Base-by-base conservation (phyloP, 2,888 invertebrate genomes). In the Coelinius sp. region DNA sequence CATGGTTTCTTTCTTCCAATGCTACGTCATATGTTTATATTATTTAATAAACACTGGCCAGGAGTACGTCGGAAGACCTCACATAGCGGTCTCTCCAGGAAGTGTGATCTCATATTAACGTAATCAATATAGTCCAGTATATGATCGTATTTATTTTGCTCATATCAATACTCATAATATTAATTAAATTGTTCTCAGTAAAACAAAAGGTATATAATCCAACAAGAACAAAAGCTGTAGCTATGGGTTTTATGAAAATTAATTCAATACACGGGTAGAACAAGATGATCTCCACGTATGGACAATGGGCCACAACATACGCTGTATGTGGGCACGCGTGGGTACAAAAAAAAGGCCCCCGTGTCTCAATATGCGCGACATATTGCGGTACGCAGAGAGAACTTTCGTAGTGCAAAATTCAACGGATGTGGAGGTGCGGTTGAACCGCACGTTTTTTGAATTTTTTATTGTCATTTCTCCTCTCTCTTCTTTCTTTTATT, bases 371-470 rank as follows among this genome's bases (percentile, higher is more conserved):
- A 63, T 63, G 63, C 63, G 41, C 63, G 41, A 63, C 63, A 63
- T 63, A 63, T 41, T 63, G 63, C 41, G 63, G 63, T 38, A 24
- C 38, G 35, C 20, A n/a, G 31, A 59, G 17, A 63, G 24, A 41
- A 41, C 41, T 41, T 41, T 24, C 63, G 59, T 62, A 5, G 5
- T 31, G 41, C 1, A 63, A 63, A 63, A 63, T 41, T n/a, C 20
- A 63, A 14, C 41, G 63, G 63, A 63, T 63, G 63, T 63, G 22
- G 41, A 63, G 63, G 63, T 63, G 63, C 63, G 63, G 63, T 63
- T 63, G 63, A 63, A 63, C 63, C 63, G 41, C 63, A 63, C 63
- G 63, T 44, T 63, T 63, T 63, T 63, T 63, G 63, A 63, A 63
- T 63, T 41, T n/a, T 63, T 63, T 63, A 59, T 59, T 35, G 35